A percentile compares a stretch with the other conserved stretches of the same genome.
Conservation (phyloP, 2,888 invertebrate species). For the Oxyscelio sp. region DNA sequence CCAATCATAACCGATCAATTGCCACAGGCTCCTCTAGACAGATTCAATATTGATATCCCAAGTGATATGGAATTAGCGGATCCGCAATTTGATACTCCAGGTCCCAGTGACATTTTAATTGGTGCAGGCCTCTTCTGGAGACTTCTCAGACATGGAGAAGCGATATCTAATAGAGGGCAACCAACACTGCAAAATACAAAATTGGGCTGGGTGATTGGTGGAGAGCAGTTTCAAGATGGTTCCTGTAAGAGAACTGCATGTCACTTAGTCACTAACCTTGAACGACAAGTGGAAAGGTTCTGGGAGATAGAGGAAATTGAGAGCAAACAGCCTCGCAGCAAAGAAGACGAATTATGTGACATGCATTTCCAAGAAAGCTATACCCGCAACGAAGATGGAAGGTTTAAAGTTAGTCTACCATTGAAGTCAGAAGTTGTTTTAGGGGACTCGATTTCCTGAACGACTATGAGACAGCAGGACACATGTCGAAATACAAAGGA, state of each 20-base stretch:
- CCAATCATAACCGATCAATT: not conserved
- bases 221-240: not conserved
- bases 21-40: not conserved
- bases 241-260: not conserved
- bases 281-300: not conserved
- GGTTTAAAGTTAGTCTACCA: not conserved
- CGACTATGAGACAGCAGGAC: constrained; percentile 11
- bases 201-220: not conserved
- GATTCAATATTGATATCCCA: not conserved
- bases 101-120: not conserved
- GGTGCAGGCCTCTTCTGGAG: not conserved
- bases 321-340: no score
- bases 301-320: not conserved
- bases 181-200: not conserved
- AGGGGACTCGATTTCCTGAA: constrained; percentile 14
- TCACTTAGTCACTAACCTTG: not conserved
- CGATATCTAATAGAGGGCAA: not conserved
- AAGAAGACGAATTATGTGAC: not conserved
- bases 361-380: not conserved
- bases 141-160: not conserved
- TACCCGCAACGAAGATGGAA: not conserved
- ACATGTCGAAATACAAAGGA: not conserved
- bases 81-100: not conserved
- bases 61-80: not conserved
- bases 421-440: not conserved